Base-by-base conservation (phyloP, 2,113 vertebrate species). In the Anguilla japonica region DNA sequence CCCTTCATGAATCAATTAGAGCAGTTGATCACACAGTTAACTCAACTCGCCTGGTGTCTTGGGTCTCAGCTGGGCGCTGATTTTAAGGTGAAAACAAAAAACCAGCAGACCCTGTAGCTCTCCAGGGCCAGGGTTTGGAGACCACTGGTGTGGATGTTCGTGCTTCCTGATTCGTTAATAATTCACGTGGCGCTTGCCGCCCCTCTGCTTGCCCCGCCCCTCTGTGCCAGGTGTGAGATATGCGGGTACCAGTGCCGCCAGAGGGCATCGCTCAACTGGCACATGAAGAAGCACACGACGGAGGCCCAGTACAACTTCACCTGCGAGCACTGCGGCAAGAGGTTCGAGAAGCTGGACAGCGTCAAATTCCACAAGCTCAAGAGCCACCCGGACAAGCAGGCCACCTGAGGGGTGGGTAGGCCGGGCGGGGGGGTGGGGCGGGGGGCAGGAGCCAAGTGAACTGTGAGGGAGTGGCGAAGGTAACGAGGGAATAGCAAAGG, bases 171-270 rank as follows among this genome's bases (percentile, higher is more conserved):
- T 34, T 34, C 34, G 34, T 46, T 46, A 46, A 46, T 1, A 46
- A 46, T 53, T 14, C 50, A 53, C 13, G 13, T 53, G 7, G 11
- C 4, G 29, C 75, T 53, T 84, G 15, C 81, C 20, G 83, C 20
- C 82, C 14, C 75, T 26, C 40, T 5, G 3, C 29, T 18, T 53
- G 11, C 20, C 11, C 39, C 11, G 1, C 13, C 60, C 18, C 67
- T 22, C 26, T 79, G 78, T 3, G 0, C 5, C 92, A 98, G 98
- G 92, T 98, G 98, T 75, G 97, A 99, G 92, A 96, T 98, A 89
- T 98, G 98, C 7, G 98, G 98, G 43, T 99, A 97, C 93, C 98
- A 98, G 93, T 98, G 98, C 92, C 95, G 97, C 8, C 98, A 98
- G 93, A 95, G 97, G 0, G 97, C 98, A 0, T 99, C 98, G 0